Percentiles rank a stretch among this genome's conserved stretches.
These are phyloP conservation scores for Apostichopus californicus DNA, from an alignment of 35 echinoderm and acorn worm genomes.

Conservation along the genomic window DNA sequence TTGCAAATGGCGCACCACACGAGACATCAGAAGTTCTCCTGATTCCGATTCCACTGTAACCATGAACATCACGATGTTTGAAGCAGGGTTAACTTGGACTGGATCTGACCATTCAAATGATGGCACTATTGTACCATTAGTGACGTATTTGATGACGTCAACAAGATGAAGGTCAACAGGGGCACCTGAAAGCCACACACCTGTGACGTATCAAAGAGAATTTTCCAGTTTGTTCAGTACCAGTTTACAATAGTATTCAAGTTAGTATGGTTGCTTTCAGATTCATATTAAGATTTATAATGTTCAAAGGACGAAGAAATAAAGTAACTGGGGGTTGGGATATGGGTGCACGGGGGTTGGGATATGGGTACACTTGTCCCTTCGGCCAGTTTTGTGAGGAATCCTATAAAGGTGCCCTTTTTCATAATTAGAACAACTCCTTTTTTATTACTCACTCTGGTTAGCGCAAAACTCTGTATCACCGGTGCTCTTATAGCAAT, in stretches of 20 bases:
- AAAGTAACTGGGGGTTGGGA: too few relatives aligned
- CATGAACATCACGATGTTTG: not conserved
- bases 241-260: too few relatives aligned
- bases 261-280: too few relatives aligned
- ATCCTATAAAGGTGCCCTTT: too few relatives aligned
- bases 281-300: too few relatives aligned
- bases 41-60: not conserved
- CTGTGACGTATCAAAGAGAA: constrained; percentile 6
- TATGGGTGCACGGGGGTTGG: too few relatives aligned
- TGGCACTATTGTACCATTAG: not conserved
- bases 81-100: not conserved
- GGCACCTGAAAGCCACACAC: constrained; percentile 4
- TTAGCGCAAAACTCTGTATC: constrained; percentile 4
- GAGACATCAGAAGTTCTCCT: not conserved
- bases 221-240: too few relatives aligned
- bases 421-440: not conserved
- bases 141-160: constrained; percentile 21
- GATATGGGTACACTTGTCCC: too few relatives aligned
- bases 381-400: too few relatives aligned
- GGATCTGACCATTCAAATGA: constrained; percentile 24
- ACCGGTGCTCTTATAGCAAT: constrained; percentile 28
- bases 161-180: not conserved
- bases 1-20: not conserved
- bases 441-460: constrained; percentile 6
- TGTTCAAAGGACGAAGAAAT: too few relatives aligned